Base-by-base conservation (phyloP, 2,113 vertebrate genomes). In the Taxidea taxus region DNA sequence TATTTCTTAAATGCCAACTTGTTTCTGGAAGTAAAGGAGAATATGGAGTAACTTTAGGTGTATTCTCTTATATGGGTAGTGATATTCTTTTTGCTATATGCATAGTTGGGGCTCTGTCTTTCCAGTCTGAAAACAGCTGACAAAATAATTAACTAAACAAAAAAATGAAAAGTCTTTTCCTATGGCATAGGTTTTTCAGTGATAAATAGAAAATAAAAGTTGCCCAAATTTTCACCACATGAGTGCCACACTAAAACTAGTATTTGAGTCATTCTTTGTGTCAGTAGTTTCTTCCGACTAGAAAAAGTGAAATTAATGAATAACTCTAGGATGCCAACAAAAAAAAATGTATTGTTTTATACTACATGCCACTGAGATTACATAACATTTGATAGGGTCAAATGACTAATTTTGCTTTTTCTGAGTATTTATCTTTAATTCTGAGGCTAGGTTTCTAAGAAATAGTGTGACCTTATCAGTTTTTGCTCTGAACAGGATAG, bases 11-110 rank as follows among this genome's bases (percentile, higher is more conserved):
- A 3, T 80, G 80, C 34, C 49, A 95, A 75, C 9, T 88, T 88
- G 66, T 93, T 37, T 89, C 13, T 89, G 85, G 29, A 97, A 96
- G 90, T 84, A 75, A 92, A 83, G 51, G 44, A 85, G 87, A 96
- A 68, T 64, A 78, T 39, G n/a, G 27, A 64, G 37, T 94, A 37
- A 94, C 54, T 83, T 81, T 77, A 66, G 39, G 14, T 81, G 27
- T 31, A 70, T n/a, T 86, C 60, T 62, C 42, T 91, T 84, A 60
- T 72, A 60, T 86, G 56, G 31, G 82, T 75, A 66, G 39, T 92
- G 23, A 75, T 77, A 14, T 68, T n/a, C 70, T 68, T 81, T 93
- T 44, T 87, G 70, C 44, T 81, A 21, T 92, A 62, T 44, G 54
- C 37, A 72, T n/a, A 54, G 21, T 2, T 97, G 58, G 27, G 85